A percentile compares a stretch with the other conserved stretches of the same genome.
phyloP scores from a whole-genome alignment of 2,797 vertebrate genomes.

The Pipistrellus pygmaeus region DNA sequence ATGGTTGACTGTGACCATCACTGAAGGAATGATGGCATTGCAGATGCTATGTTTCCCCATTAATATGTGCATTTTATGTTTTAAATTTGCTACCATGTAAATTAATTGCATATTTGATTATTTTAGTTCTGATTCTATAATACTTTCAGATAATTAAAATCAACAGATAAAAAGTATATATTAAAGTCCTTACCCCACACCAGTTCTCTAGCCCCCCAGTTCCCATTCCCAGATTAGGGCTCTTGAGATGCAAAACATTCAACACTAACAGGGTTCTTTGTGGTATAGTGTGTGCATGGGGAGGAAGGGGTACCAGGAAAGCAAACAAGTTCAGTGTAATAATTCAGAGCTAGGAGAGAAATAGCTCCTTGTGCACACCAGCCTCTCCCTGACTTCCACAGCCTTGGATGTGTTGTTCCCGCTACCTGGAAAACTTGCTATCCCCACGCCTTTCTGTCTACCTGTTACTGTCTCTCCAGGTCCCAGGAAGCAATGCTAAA shows the following conservation, averaged over 20 bases:
- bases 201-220: neutral
- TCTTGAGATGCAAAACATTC: neutral
- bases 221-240: neutral
- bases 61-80: slow-evolving; percentile 47
- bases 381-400: neutral
- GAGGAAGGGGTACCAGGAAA: neutral
- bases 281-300: neutral
- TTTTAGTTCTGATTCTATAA: slow-evolving; percentile 34
- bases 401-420: neutral
- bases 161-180: slow-evolving; percentile 10
- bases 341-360: neutral
- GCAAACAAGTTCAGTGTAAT: slow-evolving; percentile 7
- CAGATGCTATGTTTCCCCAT: neutral
- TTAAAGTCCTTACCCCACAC: neutral
- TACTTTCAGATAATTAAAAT: slow-evolving; percentile 1
- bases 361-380: neutral
- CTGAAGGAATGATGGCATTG: neutral
- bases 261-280: neutral
- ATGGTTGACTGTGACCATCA: neutral
- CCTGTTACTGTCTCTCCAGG: neutral
- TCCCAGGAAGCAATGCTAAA: neutral
- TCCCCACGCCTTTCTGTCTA: neutral
- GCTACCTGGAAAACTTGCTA: neutral
- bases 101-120: slow-evolving; percentile 9
- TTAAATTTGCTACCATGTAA: slow-evolving; percentile 12